A percentile compares a stretch with the other conserved stretches of the same genome.
These are phyloP conservation scores for Rutpela maculata DNA, from an alignment of 2,888 invertebrate genomes.

Conservation along the genomic window DNA sequence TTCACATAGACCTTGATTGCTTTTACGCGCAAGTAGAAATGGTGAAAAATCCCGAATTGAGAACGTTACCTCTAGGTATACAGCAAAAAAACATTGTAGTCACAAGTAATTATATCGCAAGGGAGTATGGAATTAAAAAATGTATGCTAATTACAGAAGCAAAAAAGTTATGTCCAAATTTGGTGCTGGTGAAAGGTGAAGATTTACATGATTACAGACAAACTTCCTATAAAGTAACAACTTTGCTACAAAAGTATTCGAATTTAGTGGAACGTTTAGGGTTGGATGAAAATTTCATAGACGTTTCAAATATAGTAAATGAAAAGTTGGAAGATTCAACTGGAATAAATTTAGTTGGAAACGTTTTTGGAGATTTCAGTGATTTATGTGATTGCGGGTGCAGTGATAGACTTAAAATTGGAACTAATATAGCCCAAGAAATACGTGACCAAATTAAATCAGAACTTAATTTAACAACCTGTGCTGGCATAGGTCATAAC, in stretches of 20 bases:
- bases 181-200: constrained; percentile 88
- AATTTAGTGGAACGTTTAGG: constrained; percentile 87
- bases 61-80: constrained; percentile 83
- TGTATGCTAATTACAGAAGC: constrained; percentile 88
- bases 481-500: constrained; percentile 90
- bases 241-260: constrained; percentile 83
- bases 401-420: constrained; percentile 80
- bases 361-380: constrained; percentile 77
- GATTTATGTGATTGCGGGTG: constrained; percentile 85
- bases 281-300: constrained; percentile 90
- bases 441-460: constrained; percentile 82
- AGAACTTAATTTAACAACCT: constrained; percentile 85
- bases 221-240: constrained; percentile 85
- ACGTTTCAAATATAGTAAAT: constrained; percentile 83
- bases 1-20: constrained; percentile 89
- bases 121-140: constrained; percentile 85
- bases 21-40: constrained; percentile 93
- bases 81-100: constrained; percentile 91
- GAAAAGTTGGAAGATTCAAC: constrained; percentile 71
- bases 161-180: constrained; percentile 82
- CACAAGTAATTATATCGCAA: constrained; percentile 89
- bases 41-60: constrained; percentile 81
- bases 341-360: constrained; percentile 71
- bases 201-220: constrained; percentile 88
- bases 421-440: constrained; percentile 85